These are phyloP conservation scores for Escarpia spicata DNA, from an alignment of 2,888 invertebrate species.

Conservation along the genomic window DNA sequence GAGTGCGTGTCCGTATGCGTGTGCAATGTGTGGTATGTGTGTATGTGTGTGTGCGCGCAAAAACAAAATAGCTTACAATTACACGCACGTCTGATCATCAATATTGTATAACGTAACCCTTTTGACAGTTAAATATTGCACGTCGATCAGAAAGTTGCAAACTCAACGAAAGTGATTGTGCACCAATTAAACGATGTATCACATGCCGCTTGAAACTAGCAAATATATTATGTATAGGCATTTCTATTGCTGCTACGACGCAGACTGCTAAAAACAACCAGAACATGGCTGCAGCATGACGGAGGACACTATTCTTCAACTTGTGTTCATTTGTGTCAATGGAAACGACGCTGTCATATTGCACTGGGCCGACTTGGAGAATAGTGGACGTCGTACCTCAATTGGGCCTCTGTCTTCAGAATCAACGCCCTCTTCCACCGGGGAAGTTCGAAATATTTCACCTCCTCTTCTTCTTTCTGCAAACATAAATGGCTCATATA, in stretches of 20 bases:
- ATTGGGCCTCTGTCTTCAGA: slow-evolving; percentile 66
- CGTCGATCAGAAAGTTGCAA: not conserved
- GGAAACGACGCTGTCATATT: not conserved
- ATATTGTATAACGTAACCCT: not conserved
- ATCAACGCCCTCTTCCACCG: slow-evolving; percentile 93
- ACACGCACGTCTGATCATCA: not conserved
- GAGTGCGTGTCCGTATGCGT: no score
- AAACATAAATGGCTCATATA: slow-evolving; percentile 24
- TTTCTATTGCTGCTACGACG: not conserved
- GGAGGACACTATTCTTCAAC: no score
- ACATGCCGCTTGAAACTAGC: not conserved
- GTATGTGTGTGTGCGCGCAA: no score
- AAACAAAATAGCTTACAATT: not conserved
- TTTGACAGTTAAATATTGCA: not conserved
- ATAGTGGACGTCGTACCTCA: slow-evolving; percentile 7
- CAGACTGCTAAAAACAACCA: no score
- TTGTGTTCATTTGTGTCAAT: no score
- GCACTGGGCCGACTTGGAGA: not conserved
- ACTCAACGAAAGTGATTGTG: not conserved
- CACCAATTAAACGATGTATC: not conserved
- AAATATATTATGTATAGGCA: not conserved
- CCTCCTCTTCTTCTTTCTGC: slow-evolving; percentile 59
- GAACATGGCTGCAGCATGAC: no score
- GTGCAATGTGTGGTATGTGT: no score
- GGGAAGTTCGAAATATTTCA: slow-evolving; percentile 81